Evolutionary conservation across 2,888 invertebrate genomes (phyloP).

Genomic region (Drosophila nr. medialis): DNA sequence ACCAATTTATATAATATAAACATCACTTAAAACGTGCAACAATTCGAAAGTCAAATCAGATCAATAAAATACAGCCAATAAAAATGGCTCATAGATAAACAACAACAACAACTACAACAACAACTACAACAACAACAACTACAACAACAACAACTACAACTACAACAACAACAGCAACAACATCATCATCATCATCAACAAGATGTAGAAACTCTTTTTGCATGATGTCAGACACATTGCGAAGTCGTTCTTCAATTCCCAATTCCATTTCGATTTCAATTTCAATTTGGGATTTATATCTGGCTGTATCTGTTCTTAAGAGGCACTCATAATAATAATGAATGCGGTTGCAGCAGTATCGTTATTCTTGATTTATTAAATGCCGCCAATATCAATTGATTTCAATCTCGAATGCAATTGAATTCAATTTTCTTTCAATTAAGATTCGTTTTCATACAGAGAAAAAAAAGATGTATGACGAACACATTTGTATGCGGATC

Average conservation of each 20-base stretch:
- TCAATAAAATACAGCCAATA: neutral
- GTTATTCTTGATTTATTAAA: conserved; percentile 69
- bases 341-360: conserved; percentile 51
- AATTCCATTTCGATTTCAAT: conserved; percentile 20
- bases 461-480: conserved; percentile 44
- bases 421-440: conserved; percentile 75
- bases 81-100: neutral
- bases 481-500: conserved; percentile 54
- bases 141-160: too few relatives aligned
- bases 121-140: neutral
- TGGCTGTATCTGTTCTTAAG: conserved; percentile 1
- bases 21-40: neutral
- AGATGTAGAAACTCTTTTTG: conserved; percentile 35
- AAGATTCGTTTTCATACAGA: conserved; percentile 19
- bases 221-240: conserved; percentile 63
- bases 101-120: neutral
- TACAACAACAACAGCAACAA: too few relatives aligned
- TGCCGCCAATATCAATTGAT: conserved; percentile 75
- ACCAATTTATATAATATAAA: neutral
- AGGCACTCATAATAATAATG: conserved; percentile 25
- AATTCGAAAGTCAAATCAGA: neutral
- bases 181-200: neutral
- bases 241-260: conserved; percentile 31
- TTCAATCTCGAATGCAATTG: conserved; percentile 76
- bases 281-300: conserved; percentile 49